Percentiles rank a stretch among this genome's conserved stretches.
Conservation (phyloP, 2,113 vertebrate species). For the Burhinus oedicnemus region DNA sequence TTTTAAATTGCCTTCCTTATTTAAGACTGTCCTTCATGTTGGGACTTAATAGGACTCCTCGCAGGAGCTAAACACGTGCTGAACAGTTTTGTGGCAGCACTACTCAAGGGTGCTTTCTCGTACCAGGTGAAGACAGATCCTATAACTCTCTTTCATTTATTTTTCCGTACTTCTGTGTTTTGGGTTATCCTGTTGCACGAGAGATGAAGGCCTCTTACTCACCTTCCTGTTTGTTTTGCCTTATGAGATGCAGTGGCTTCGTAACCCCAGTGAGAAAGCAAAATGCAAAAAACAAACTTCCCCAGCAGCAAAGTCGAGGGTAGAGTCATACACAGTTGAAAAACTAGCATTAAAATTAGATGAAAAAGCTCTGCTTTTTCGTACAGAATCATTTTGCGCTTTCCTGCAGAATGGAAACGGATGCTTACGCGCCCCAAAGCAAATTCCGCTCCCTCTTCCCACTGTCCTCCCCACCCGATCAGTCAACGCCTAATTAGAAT, state of each 20-base stretch:
- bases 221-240: background rate
- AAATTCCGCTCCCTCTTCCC: background rate
- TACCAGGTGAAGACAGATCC: background rate
- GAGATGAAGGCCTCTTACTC: background rate
- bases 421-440: background rate
- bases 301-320: background rate
- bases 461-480: background rate
- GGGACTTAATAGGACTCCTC: background rate
- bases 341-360: background rate
- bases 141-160: background rate
- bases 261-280: background rate
- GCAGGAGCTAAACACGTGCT: background rate
- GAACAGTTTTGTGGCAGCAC: background rate
- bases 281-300: background rate
- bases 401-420: background rate
- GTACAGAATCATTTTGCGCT: background rate
- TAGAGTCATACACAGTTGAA: background rate
- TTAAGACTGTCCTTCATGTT: background rate
- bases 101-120: background rate
- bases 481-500: background rate
- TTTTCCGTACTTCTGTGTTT: background rate
- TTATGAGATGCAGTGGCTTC: background rate
- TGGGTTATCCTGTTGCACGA: background rate
- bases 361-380: background rate
- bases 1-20: background rate